Percentiles rank a stretch among this genome's conserved stretches.
Evolutionary conservation across 2,888 invertebrate species (phyloP).

Genomic region (Caenorhabditis afra): DNA sequence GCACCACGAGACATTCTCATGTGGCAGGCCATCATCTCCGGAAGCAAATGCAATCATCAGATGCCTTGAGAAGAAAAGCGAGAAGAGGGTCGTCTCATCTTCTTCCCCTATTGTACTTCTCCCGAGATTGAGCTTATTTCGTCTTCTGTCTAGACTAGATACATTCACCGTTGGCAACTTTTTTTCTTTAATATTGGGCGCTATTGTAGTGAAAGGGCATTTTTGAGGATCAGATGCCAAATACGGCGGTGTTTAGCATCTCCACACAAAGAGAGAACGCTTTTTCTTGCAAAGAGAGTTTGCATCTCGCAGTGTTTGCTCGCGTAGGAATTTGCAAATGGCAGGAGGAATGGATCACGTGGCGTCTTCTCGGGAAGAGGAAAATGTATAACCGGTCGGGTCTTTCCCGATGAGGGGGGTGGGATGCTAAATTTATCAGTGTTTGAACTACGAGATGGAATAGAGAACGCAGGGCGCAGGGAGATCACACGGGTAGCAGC

Average conservation of each 20-base stretch:
- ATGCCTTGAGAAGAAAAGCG: background rate
- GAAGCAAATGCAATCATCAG: slow-evolving; percentile 19
- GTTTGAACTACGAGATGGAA: slow-evolving; percentile 35
- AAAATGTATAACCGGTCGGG: slow-evolving; percentile 26
- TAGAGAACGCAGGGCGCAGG: background rate
- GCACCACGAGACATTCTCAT: slow-evolving; percentile 41
- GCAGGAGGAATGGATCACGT: slow-evolving; percentile 41
- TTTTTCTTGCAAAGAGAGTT: background rate
- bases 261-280: slow-evolving; percentile 4
- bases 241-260: background rate
- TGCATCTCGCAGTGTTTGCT: slow-evolving; percentile 45
- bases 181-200: slow-evolving; percentile 19
- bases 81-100: background rate
- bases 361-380: slow-evolving; percentile 20
- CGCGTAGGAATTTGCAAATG: slow-evolving; percentile 28
- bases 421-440: slow-evolving; percentile 54
- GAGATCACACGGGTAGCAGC: too few species aligned
- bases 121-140: slow-evolving; percentile 7
- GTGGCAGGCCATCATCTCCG: slow-evolving; percentile 13
- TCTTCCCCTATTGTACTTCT: background rate
- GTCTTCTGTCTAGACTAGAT: slow-evolving; percentile 31
- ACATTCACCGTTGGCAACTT: slow-evolving; percentile 9
- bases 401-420: background rate
- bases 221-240: slow-evolving; percentile 16
- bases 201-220: slow-evolving; percentile 10